Conservation (phyloP, 2,888 invertebrate genomes). For the Drosophila testacea region DNA sequence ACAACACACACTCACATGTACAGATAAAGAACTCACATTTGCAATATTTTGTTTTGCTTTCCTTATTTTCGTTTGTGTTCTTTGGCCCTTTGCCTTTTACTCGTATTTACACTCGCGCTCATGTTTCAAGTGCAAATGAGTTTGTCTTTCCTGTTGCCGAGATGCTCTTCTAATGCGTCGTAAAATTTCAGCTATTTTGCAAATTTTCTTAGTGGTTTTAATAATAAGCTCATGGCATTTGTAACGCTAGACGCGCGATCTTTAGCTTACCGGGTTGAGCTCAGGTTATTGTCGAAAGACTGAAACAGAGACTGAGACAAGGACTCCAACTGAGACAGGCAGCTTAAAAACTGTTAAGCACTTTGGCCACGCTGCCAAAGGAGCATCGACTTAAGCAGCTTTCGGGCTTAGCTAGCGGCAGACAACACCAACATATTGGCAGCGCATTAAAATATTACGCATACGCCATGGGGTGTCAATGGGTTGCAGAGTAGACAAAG, state of each 20-base stretch:
- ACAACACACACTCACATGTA: constrained; percentile 10
- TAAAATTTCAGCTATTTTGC: constrained; percentile 67
- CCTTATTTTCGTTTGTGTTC: background rate
- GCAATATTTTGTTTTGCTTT: constrained; percentile 30
- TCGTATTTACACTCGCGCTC: constrained; percentile 38
- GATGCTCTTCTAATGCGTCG: constrained; percentile 44
- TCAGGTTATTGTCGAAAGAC: constrained; percentile 35
- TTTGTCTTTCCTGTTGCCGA: constrained; percentile 37
- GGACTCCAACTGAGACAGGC: constrained; percentile 17
- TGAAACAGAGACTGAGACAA: background rate
- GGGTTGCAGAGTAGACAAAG: constrained; percentile 5
- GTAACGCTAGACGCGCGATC: constrained; percentile 65
- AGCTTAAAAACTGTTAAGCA: constrained; percentile 74
- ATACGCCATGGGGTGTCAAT: constrained; percentile 48
- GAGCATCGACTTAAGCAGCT: constrained; percentile 71
- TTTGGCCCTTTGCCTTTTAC: constrained; percentile 20
- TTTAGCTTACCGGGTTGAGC: constrained; percentile 49
- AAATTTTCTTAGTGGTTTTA: constrained; percentile 79
- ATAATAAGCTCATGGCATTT: constrained; percentile 68
- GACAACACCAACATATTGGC: constrained; percentile 67
- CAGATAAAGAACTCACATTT: constrained; percentile 16
- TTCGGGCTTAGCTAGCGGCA: constrained; percentile 62
- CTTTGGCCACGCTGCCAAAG: constrained; percentile 58
- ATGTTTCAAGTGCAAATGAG: constrained; percentile 76
- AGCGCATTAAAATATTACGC: constrained; percentile 69